Base-by-base conservation (phyloP, 2,888 invertebrate genomes). In the Sinohyriopsis cumingii region DNA sequence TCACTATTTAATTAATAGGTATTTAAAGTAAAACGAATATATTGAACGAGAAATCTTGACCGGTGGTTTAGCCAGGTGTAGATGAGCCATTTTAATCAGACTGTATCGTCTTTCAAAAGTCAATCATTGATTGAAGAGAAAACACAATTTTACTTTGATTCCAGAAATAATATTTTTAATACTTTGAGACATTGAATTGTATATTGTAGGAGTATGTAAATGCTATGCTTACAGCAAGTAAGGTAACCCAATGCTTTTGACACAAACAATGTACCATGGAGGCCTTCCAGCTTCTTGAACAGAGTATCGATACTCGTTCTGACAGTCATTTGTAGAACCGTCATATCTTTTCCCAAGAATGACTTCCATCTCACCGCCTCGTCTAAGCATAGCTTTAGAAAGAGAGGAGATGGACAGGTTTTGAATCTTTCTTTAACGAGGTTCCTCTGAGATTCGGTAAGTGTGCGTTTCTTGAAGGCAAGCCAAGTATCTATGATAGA, bases 201-300 rank as follows among this genome's bases (percentile, higher is more conserved):
- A 59, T 59, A n/a, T 0, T 59, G 59, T 24, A 59, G 18, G 22
- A 24, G 12, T 45, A 45, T 45, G 3, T n/a, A n/a, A n/a, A n/a
- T 6, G 6, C 0, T n/a, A n/a, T 24, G 62, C 67, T 68, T 72
- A 80, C 80, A 66, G 28, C 71, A 59, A 15, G 84, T 85, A 25
- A 85, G 63, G 68, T 79, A 84, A n/a, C 82, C 78, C 12, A 85
- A 73, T 19, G 84, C 79, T 33, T 71, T 71, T n/a, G 77, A 76
- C 18, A 83, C 82, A 25, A 85, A 67, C 33, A 79, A 19, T 45
- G 73, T 24, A 18, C 85, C 84, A 72, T 85, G 84, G 15, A 65
- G 59, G 9, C 67, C 67, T 66, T 84, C 85, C 20, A 84, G 62
- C 25, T 77, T 63, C n/a, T 69, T 53, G 59, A 82, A 83, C 55